Conservation (phyloP, 2,888 invertebrate genomes). For the Eilema caniola region DNA sequence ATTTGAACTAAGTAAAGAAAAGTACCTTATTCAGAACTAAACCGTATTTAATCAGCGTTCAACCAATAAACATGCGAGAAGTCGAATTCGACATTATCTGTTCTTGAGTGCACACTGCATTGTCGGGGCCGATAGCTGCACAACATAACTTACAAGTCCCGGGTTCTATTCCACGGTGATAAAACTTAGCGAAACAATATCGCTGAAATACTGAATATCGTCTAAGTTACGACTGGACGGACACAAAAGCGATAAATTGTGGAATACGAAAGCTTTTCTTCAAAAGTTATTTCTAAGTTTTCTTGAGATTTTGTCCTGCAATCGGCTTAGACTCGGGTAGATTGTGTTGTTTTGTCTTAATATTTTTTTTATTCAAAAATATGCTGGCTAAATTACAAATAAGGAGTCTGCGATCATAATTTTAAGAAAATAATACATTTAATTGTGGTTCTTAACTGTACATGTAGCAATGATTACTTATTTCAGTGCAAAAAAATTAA, state of each 20-base stretch:
- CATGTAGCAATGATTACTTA: no score
- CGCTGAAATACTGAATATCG: conserved; percentile 77
- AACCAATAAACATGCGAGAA: conserved; percentile 35
- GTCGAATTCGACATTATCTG: conserved; percentile 45
- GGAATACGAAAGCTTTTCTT: conserved; percentile 33
- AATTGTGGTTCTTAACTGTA: no score
- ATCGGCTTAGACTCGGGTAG: neutral
- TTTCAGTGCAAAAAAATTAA: no score
- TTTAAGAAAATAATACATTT: no score
- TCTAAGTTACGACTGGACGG: conserved; percentile 65
- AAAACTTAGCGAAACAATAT: conserved; percentile 77
- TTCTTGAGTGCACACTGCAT: conserved; percentile 63
- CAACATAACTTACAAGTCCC: conserved; percentile 72
- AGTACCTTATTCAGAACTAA: conserved; percentile 8
- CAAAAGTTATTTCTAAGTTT: conserved; percentile 30
- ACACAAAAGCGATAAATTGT: conserved; percentile 57
- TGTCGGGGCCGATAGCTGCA: conserved; percentile 76
- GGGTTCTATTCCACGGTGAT: conserved; percentile 73
- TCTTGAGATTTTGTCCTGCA: conserved; percentile 11
- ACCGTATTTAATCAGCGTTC: conserved; percentile 37
- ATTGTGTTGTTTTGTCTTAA: neutral
- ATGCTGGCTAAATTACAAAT: no score
- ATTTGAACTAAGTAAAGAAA: neutral
- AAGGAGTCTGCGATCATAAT: no score
- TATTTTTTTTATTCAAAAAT: neutral